Conservation (phyloP, 2,113 vertebrate genomes). For the Oryzias woworae region DNA sequence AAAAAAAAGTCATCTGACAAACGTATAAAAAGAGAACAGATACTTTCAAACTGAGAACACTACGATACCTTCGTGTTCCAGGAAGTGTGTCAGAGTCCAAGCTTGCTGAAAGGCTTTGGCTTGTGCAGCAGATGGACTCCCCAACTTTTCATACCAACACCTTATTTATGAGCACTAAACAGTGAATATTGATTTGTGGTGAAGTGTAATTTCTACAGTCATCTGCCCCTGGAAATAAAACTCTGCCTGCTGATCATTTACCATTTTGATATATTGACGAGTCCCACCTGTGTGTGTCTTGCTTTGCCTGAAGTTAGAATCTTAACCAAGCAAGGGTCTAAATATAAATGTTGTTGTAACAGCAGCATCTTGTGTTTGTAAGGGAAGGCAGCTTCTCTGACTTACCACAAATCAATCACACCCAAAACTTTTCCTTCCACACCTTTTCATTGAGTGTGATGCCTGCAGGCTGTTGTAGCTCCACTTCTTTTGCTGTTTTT, state of each 20-base stretch:
- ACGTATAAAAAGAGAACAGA: too few relatives aligned
- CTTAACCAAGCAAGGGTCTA: not conserved
- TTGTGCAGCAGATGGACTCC: too few relatives aligned
- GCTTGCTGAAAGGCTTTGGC: too few relatives aligned
- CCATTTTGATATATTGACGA: not conserved
- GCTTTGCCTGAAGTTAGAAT: not conserved
- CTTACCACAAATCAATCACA: conserved; percentile 44
- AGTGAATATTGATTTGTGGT: not conserved
- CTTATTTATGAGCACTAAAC: too few relatives aligned
- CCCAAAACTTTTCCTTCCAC: conserved; percentile 30
- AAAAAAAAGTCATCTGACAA: too few relatives aligned
- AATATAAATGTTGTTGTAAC: conserved; percentile 8
- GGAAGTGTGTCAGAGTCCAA: too few relatives aligned
- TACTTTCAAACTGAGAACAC: too few relatives aligned
- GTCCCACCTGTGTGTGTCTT: not conserved
- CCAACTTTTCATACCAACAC: too few relatives aligned
- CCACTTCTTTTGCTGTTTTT: conserved; percentile 25
- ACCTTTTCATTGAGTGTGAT: conserved; percentile 12
- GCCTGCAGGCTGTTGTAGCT: conserved; percentile 51
- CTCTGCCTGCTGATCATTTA: not conserved
- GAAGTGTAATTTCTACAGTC: not conserved
- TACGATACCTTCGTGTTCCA: too few relatives aligned
- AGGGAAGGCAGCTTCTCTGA: conserved; percentile 5
- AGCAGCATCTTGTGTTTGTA: conserved; percentile 5
- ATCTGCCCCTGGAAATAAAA: not conserved